Evolutionary conservation across 2,888 invertebrate genomes (phyloP).

Genomic region (Chrysomela aeneicollis): DNA sequence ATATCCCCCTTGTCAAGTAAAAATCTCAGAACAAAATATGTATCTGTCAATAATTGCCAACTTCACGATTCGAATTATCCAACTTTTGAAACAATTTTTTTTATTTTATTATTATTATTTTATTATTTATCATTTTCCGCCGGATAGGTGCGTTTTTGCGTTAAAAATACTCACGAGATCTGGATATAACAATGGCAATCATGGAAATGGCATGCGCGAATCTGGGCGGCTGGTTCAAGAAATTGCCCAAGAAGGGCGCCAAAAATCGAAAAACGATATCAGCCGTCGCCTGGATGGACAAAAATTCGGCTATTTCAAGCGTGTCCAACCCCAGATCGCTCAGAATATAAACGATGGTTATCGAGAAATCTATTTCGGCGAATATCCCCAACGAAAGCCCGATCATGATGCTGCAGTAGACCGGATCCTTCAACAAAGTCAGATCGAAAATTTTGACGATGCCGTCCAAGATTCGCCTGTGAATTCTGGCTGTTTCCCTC

Average conservation of each 20-base stretch:
- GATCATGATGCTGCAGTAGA: conserved; percentile 73
- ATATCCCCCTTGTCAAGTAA: too few species aligned
- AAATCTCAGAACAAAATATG: too few species aligned
- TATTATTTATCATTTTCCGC: too few species aligned
- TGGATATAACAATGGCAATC: conserved; percentile 66
- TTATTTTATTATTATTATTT: too few species aligned
- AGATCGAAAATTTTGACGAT: conserved; percentile 70
- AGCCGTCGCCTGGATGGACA: conserved; percentile 67
- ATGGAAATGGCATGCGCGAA: conserved; percentile 72
- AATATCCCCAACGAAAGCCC: conserved; percentile 74
- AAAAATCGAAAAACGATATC: conserved; percentile 69
- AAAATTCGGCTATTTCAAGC: conserved; percentile 67
- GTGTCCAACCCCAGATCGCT: conserved; percentile 69
- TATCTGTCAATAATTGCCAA: too few species aligned
- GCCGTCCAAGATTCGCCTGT: conserved; percentile 46
- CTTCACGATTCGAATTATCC: too few species aligned
- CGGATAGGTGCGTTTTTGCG: too few species aligned
- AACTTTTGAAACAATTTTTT: too few species aligned
- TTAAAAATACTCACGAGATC: conserved; percentile 68
- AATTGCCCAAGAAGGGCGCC: conserved; percentile 73
- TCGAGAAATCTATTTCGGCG: conserved; percentile 74
- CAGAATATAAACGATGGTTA: conserved; percentile 72
- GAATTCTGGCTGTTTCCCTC: conserved; percentile 26
- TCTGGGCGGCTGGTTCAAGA: conserved; percentile 68
- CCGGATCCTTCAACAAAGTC: conserved; percentile 70